These are phyloP conservation scores for Paedocypris sp. DNA, from an alignment of 2,113 vertebrate species.

Conservation along the genomic window DNA sequence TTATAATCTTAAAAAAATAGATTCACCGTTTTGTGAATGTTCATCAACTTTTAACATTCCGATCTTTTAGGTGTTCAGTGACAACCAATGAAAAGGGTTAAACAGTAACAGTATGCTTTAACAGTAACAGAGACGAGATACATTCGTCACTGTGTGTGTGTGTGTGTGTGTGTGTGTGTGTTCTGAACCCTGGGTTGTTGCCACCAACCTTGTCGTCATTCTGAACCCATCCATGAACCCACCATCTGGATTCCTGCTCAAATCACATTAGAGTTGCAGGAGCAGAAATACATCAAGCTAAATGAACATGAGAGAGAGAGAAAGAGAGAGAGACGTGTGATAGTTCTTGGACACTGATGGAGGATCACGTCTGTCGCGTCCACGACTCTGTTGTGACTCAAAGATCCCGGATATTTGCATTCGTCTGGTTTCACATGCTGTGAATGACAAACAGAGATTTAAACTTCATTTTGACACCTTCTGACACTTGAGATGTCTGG, in stretches of 20 bases:
- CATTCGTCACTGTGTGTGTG: background rate
- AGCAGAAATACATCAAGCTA: slow-evolving; percentile 68
- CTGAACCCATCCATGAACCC: slow-evolving; percentile 66
- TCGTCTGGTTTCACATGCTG: background rate
- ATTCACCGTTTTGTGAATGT: no score
- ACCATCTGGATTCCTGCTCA: slow-evolving; percentile 70
- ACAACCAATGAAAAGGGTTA: no score
- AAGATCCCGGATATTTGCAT: background rate
- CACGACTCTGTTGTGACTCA: background rate
- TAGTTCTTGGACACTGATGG: slow-evolving; percentile 44
- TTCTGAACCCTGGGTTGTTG: slow-evolving; percentile 59
- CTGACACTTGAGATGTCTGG: no score
- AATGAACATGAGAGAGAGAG: slow-evolving; percentile 64
- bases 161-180: slow-evolving; percentile 17
- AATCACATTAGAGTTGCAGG: slow-evolving; percentile 72
- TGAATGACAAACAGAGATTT: background rate
- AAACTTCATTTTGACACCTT: no score
- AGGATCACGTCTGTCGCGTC: no score
- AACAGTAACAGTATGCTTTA: no score
- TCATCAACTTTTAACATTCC: no score
- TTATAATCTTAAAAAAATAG: no score
- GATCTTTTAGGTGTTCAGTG: no score
- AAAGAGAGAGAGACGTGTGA: slow-evolving; percentile 12
- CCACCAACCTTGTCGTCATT: slow-evolving; percentile 57
- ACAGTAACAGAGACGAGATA: background rate